Base-by-base conservation (phyloP, 1,140 invertebrate genomes). In the Drosophila arawakana region DNA sequence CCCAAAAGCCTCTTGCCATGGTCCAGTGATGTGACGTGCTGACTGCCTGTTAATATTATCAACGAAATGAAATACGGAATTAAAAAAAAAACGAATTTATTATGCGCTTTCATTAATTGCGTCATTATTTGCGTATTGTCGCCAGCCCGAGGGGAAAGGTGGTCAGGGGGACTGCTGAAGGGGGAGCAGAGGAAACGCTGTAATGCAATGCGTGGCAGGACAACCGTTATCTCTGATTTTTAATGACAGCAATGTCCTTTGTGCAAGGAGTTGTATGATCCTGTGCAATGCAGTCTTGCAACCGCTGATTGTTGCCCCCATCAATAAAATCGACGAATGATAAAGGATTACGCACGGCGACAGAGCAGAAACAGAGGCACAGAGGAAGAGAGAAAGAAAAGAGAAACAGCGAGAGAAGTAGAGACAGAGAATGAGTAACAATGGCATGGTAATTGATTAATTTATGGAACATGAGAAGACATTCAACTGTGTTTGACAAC, bases 51-150 rank as follows among this genome's bases (percentile, higher is more conserved):
- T 80, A 78, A 84, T 84, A 81, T 77, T 59, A 69, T 77, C 78
- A 58, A 84, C 66, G 66, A 69, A 74, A 79, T 49, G 15, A 44
- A 10, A 18, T n/a, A 30, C 25, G 25, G 25, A 30, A 30, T 30
- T 30, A 50, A 10, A 15, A 13, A 11, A 44, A 37, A 49, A 67
- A 34, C 5, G 9, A 71, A 77, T 69, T 76, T 70, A 86, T 82
- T 72, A 76, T 66, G 62, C 65, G 78, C 70, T 72, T 66, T 76
- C 76, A 86, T 83, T 86, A 88, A 88, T 82, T 80, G 82, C 80
- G 80, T 74, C 80, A 78, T 86, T 88, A 86, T 86, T 86, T 86
- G 76, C 75, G 75, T 78, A 86, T 82, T 88, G 83, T 82, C 73
- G 69, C 52, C n/a, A 55, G 46, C 1, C 15, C 35, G 13, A 35